Percentiles rank a stretch among this genome's conserved stretches.
phyloP scores from a whole-genome alignment of 2,888 invertebrate genomes.

The Mythimna vitellina region DNA sequence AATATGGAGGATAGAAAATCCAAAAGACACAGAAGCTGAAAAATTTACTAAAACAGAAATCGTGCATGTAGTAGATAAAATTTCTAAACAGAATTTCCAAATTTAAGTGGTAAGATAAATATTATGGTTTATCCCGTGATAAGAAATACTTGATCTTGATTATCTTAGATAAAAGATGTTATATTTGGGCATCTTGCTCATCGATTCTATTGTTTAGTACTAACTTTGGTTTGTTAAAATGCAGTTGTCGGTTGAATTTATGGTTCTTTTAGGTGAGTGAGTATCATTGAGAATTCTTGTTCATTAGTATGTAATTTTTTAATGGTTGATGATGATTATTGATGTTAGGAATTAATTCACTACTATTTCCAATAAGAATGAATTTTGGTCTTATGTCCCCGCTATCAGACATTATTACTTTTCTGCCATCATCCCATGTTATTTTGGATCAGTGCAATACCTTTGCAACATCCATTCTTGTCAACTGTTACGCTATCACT shows the following conservation, averaged over 20 bases:
- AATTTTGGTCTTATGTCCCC: neutral
- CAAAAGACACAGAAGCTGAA: neutral
- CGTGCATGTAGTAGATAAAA: neutral
- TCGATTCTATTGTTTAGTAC: slow-evolving; percentile 62
- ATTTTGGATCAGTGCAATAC: neutral
- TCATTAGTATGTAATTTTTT: neutral
- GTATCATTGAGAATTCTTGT: neutral
- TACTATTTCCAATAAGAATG: neutral
- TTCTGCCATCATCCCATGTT: neutral
- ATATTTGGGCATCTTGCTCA: slow-evolving; percentile 55
- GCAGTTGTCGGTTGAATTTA: slow-evolving; percentile 59
- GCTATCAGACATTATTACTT: neutral
- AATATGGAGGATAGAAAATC: neutral
- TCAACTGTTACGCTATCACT: neutral
- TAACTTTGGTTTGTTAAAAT: slow-evolving; percentile 67
- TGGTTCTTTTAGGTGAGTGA: slow-evolving; percentile 69
- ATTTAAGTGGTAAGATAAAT: slow-evolving; percentile 51
- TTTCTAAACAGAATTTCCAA: slow-evolving; percentile 31
- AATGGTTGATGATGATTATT: too few relatives aligned
- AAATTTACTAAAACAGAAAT: slow-evolving; percentile 2
- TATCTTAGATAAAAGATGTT: slow-evolving; percentile 70
- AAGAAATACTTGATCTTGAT: slow-evolving; percentile 70
- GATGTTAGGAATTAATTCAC: neutral
- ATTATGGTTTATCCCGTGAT: slow-evolving; percentile 68
- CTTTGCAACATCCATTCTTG: too few relatives aligned